Evolutionary conservation across 2,113 vertebrate genomes (phyloP).

Genomic region (Brachyistius frenatus): DNA sequence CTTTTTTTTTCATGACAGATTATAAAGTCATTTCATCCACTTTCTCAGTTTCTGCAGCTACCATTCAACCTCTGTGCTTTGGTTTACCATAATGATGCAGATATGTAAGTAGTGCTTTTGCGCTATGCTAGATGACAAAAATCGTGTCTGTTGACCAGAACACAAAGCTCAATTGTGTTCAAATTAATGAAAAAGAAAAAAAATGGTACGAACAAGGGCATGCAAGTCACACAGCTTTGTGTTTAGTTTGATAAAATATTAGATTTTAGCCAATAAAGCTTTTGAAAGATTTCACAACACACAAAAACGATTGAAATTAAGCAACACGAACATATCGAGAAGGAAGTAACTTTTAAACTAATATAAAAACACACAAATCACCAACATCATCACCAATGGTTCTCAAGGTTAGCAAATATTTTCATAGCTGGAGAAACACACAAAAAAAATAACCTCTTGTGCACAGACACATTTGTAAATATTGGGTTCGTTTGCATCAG

Average conservation of each 20-base stretch:
- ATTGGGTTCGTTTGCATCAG: background rate
- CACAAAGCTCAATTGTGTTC: slow-evolving; percentile 12
- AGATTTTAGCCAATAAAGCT: background rate
- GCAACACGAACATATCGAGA: background rate
- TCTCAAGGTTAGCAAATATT: slow-evolving; percentile 1
- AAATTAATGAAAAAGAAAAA: slow-evolving; percentile 10
- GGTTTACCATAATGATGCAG: background rate
- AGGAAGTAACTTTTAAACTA: background rate
- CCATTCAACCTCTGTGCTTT: background rate
- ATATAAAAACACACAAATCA: background rate
- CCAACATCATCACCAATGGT: background rate
- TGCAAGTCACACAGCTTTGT: background rate
- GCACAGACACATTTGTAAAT: background rate
- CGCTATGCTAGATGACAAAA: slow-evolving; percentile 16
- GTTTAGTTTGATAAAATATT: background rate
- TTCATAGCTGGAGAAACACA: background rate
- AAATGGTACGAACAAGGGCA: background rate
- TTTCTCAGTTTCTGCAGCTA: background rate
- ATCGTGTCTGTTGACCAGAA: slow-evolving; percentile 23
- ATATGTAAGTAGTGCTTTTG: background rate
- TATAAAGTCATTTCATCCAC: background rate
- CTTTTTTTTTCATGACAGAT: too few relatives aligned
- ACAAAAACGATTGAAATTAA: background rate
- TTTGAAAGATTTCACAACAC: background rate
- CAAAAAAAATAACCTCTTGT: too few relatives aligned